Conservation (phyloP, 2,797 vertebrate genomes). For the Esox lucius region DNA sequence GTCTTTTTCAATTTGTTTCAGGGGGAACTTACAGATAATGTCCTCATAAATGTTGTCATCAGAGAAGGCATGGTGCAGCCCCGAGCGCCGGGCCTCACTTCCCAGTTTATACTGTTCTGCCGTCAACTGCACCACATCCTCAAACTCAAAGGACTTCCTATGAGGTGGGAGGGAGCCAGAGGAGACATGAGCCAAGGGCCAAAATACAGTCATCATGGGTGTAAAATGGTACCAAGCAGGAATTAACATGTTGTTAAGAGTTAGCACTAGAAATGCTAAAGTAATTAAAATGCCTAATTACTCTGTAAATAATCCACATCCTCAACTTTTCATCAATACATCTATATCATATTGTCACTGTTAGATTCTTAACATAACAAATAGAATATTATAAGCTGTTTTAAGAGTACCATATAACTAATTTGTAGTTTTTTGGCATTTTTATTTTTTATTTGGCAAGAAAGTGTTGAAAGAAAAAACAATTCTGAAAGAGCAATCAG, state of each 20-base stretch:
- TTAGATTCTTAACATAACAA: no score
- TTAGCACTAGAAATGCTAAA: not conserved
- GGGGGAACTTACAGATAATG: conserved; percentile 84
- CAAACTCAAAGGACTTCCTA: conserved; percentile 99
- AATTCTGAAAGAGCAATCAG: no score
- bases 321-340: no score
- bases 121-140: conserved; percentile 86
- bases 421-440: no score
- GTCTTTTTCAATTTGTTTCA: not conserved
- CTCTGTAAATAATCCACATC: no score
- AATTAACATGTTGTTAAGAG: conserved; percentile 15
- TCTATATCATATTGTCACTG: no score
- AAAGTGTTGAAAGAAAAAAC: no score
- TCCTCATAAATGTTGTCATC: conserved; percentile 98
- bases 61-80: conserved; percentile 86
- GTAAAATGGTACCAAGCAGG: not conserved
- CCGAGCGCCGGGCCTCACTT: conserved; percentile 68
- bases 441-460: no score
- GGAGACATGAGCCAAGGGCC: not conserved
- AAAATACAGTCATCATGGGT: not conserved
- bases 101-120: conserved; percentile 63
- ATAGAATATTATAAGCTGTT: no score
- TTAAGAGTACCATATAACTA: no score
- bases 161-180: not conserved
- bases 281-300: no score